These are phyloP conservation scores for Corythornis madagascariensis DNA, from an alignment of 2,113 vertebrate species.

Conservation along the genomic window DNA sequence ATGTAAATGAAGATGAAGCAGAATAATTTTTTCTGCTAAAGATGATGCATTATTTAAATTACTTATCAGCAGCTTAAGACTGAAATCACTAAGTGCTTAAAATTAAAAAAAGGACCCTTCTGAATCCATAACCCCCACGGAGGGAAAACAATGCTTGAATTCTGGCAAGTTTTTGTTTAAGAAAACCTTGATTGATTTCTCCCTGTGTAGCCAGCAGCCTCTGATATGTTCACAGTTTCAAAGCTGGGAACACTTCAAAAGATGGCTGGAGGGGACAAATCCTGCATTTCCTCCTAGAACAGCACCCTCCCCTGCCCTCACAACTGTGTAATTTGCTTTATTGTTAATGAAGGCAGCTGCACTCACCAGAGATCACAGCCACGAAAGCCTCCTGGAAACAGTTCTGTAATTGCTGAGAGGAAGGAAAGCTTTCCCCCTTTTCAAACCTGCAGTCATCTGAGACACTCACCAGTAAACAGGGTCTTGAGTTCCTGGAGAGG, in stretches of 20 bases:
- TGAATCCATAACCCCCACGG: neutral
- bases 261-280: neutral
- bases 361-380: neutral
- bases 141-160: neutral
- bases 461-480: neutral
- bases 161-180: neutral
- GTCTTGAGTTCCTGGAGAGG: neutral
- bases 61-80: neutral
- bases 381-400: neutral
- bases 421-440: neutral
- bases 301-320: neutral
- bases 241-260: conserved; percentile 6
- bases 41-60: conserved; percentile 11
- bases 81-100: neutral
- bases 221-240: neutral
- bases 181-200: neutral
- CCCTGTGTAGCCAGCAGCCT: neutral
- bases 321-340: conserved; percentile 6
- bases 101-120: neutral
- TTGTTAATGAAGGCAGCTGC: conserved; percentile 7
- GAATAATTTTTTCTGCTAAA: conserved; percentile 33
- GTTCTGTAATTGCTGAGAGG: neutral
- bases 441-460: neutral
- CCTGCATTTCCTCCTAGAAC: neutral
- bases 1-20: conserved; percentile 17